Percentiles rank a stretch among this genome's conserved stretches.
Conservation (phyloP, 2,888 invertebrate species). For the Drosophila kuntzei region DNA sequence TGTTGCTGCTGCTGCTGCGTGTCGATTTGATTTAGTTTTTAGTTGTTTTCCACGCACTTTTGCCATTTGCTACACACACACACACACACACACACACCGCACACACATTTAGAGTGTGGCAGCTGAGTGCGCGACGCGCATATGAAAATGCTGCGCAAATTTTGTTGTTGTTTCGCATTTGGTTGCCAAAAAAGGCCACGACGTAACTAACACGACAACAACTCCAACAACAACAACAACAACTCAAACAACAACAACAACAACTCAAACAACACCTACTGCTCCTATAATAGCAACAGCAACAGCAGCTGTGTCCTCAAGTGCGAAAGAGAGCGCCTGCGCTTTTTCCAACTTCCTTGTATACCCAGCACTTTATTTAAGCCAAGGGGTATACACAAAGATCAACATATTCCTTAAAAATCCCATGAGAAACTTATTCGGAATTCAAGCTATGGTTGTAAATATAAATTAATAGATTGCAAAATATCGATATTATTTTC, state of each 20-base stretch:
- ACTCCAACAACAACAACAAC: conserved; percentile 6
- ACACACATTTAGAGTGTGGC: conserved; percentile 24
- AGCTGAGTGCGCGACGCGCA: conserved; percentile 57
- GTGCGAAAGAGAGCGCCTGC: conserved; percentile 55
- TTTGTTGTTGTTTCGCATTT: conserved; percentile 40
- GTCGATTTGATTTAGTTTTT: conserved; percentile 53
- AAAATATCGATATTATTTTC: too few relatives aligned
- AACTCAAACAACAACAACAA: conserved; percentile 4
- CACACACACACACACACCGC: conserved; percentile 17
- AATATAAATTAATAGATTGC: too few relatives aligned
- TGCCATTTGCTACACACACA: conserved; percentile 34
- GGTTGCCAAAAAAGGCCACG: conserved; percentile 51
- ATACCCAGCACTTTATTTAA: conserved; percentile 11
- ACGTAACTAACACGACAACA: conserved; percentile 26
- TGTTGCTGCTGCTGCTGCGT: conserved; percentile 44
- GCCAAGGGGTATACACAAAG: background rate
- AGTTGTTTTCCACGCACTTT: conserved; percentile 58
- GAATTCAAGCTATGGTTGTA: too few relatives aligned
- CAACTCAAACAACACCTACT: conserved; percentile 1
- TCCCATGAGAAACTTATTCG: too few relatives aligned
- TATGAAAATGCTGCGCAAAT: conserved; percentile 62
- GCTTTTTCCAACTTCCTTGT: conserved; percentile 41
- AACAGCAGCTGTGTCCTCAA: conserved; percentile 41
- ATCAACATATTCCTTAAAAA: too few relatives aligned
- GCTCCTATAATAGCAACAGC: conserved; percentile 16